These are phyloP conservation scores for Camelus dromedarius DNA, from an alignment of 2,113 vertebrate species.

Conservation along the genomic window DNA sequence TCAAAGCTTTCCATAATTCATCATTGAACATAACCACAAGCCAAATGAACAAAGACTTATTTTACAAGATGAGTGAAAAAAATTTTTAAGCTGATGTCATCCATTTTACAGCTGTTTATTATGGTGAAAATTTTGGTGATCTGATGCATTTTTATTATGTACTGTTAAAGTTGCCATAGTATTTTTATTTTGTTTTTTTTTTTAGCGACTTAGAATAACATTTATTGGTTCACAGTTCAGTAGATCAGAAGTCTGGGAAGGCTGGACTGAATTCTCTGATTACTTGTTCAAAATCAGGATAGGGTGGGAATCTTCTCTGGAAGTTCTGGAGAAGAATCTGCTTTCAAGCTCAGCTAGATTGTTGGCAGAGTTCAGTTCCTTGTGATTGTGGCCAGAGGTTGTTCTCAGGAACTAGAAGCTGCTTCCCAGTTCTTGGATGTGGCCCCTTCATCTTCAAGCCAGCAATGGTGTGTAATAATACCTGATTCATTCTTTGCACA, in stretches of 20 bases:
- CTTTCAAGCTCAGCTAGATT: background rate
- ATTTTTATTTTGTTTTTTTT: background rate
- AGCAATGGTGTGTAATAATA: background rate
- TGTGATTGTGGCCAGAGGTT: background rate
- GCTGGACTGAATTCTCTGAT: background rate
- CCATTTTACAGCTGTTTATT: constrained; percentile 13
- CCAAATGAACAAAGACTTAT: constrained; percentile 34
- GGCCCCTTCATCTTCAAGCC: background rate
- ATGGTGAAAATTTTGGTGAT: background rate
- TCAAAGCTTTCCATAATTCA: background rate
- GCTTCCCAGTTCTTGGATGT: background rate
- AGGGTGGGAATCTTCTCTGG: background rate
- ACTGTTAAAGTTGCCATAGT: background rate
- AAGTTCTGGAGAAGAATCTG: background rate
- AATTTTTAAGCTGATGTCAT: background rate
- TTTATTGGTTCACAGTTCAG: background rate
- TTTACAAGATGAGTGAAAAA: constrained; percentile 23
- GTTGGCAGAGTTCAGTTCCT: background rate
- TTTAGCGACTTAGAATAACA: background rate
- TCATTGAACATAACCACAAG: background rate
- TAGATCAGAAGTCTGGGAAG: background rate
- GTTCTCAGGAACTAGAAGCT: background rate
- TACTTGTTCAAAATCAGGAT: background rate
- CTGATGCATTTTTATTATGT: constrained; percentile 1
- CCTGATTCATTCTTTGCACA: background rate